Evolutionary conservation across 2,113 vertebrate species (phyloP).

Genomic region (Caretta caretta): DNA sequence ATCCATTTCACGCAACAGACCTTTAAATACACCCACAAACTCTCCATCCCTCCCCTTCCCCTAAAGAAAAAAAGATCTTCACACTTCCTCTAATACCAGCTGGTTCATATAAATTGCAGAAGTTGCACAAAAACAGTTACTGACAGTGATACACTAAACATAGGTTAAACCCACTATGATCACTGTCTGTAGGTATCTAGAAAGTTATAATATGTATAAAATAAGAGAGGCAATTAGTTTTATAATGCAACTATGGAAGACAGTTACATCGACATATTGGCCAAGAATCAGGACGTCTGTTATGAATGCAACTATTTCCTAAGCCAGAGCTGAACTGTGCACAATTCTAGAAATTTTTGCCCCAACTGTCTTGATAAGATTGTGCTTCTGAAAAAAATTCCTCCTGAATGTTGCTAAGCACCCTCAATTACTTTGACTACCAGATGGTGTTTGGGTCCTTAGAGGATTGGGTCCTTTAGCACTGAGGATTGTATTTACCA

Average conservation of each 20-base stretch:
- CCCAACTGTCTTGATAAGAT: background rate
- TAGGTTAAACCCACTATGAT: slow-evolving; percentile 47
- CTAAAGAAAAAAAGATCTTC: slow-evolving; percentile 62
- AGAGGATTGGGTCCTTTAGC: background rate
- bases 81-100: slow-evolving; percentile 81
- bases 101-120: slow-evolving; percentile 73
- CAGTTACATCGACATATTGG: fast-evolving
- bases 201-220: background rate
- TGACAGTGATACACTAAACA: slow-evolving; percentile 73
- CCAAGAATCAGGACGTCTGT: background rate
- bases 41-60: slow-evolving; percentile 58
- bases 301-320: fast-evolving
- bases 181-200: background rate
- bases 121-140: slow-evolving; percentile 56
- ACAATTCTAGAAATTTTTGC: background rate
- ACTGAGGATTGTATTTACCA: background rate
- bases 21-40: slow-evolving; percentile 69
- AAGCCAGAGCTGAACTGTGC: fast-evolving
- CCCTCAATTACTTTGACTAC: background rate
- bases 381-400: fast-evolving
- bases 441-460: too few relatives aligned
- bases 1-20: slow-evolving; percentile 68
- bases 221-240: fast-evolving
- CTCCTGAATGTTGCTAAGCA: fast-evolving
- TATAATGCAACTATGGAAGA: background rate